These are phyloP conservation scores for Cepphus grylle DNA, from an alignment of 2,113 vertebrate genomes.

Conservation along the genomic window DNA sequence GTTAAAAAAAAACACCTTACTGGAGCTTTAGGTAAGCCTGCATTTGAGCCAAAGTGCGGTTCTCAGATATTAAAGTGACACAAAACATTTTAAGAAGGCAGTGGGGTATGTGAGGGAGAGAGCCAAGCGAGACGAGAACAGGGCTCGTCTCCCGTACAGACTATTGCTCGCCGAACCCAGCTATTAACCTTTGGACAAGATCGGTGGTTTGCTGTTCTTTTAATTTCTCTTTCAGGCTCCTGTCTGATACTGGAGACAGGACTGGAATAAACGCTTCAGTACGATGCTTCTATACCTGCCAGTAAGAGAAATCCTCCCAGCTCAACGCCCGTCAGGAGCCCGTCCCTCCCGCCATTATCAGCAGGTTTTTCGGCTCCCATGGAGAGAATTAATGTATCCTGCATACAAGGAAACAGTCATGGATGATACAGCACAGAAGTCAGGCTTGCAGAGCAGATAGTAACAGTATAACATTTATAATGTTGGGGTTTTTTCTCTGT, in stretches of 20 bases:
- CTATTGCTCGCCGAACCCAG: background rate
- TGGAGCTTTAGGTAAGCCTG: constrained; percentile 15
- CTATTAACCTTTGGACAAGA: background rate
- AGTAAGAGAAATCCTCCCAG: background rate
- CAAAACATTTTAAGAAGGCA: background rate
- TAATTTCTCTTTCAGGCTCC: background rate
- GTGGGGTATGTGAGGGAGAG: background rate
- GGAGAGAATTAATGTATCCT: background rate
- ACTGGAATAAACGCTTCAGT: background rate
- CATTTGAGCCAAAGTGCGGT: background rate
- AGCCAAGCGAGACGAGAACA: background rate
- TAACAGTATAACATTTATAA: fast-evolving
- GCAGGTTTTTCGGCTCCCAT: fast-evolving
- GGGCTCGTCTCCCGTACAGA: background rate
- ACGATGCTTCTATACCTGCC: background rate
- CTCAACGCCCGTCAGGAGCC: fast-evolving
- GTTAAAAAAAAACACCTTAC: background rate
- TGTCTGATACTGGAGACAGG: background rate
- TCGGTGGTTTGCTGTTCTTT: background rate
- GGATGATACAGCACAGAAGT: background rate
- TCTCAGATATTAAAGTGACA: background rate
- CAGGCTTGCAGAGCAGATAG: background rate
- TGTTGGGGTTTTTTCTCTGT: background rate
- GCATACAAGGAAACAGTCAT: background rate
- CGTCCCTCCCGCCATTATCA: fast-evolving